These are phyloP conservation scores for Odocoileus hemionus DNA, from an alignment of 2,113 vertebrate species.

Conservation along the genomic window DNA sequence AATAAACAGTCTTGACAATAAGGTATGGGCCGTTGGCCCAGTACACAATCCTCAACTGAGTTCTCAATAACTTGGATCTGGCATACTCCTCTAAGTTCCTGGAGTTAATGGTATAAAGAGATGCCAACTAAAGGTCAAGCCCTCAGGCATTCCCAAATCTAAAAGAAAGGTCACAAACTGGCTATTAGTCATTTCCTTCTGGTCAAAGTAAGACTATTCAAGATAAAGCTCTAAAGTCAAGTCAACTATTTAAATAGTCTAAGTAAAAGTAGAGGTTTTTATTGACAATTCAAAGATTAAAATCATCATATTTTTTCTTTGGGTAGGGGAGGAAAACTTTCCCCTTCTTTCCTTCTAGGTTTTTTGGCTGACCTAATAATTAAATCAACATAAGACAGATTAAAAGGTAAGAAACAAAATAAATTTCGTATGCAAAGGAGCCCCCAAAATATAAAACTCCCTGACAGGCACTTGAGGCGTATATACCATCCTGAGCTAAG, in stretches of 20 bases:
- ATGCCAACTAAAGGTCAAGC: not conserved
- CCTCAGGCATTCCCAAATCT: not conserved
- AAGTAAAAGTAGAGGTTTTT: not conserved
- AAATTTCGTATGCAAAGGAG: not conserved
- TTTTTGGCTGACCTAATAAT: not conserved
- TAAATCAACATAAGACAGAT: not conserved
- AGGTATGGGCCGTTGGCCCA: not conserved
- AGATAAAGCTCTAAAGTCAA: not conserved
- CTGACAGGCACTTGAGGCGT: not conserved
- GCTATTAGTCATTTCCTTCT: not conserved
- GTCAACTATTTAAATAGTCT: not conserved
- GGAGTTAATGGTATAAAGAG: not conserved
- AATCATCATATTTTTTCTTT: not conserved
- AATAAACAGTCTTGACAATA: not conserved
- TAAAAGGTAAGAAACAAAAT: not conserved
- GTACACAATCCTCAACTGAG: not conserved
- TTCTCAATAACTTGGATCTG: constrained; percentile 1
- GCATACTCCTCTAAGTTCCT: not conserved
- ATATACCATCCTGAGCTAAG: not conserved
- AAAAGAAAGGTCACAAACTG: not conserved
- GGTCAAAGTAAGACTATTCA: not conserved
- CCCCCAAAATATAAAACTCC: not conserved
- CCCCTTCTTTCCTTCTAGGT: not conserved
- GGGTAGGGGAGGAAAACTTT: not conserved
- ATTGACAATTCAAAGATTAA: not conserved